These are phyloP conservation scores for Gastracanthus pulcherrimus DNA, from an alignment of 2,888 invertebrate species.

Conservation along the genomic window DNA sequence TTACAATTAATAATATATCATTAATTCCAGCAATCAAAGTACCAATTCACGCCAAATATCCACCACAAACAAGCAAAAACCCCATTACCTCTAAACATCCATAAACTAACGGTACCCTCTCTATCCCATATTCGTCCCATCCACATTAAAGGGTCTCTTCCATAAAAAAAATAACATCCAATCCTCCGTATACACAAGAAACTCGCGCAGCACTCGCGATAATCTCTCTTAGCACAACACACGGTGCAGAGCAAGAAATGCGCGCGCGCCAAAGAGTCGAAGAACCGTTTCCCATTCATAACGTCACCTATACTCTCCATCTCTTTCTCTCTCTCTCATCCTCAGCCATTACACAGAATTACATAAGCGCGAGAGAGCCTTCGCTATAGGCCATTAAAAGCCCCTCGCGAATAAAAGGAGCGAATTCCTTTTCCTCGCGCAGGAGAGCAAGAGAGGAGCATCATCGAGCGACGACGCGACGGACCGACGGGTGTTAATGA, in stretches of 20 bases:
- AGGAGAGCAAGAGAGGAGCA: not conserved
- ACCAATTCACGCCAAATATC: too few relatives aligned
- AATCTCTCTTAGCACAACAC: not conserved
- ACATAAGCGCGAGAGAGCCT: slow-evolving; percentile 25
- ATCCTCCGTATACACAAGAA: too few relatives aligned
- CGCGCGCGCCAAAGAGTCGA: not conserved
- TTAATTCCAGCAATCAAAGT: too few relatives aligned
- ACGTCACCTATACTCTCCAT: slow-evolving; percentile 38
- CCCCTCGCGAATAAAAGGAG: slow-evolving; percentile 37
- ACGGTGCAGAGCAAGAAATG: too few relatives aligned
- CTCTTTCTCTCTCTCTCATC: too few relatives aligned
- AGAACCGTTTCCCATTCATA: slow-evolving; percentile 55
- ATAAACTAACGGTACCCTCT: too few relatives aligned
- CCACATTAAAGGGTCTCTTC: too few relatives aligned
- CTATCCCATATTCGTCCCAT: too few relatives aligned
- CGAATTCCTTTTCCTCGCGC: slow-evolving; percentile 2
- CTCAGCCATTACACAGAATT: slow-evolving; percentile 44
- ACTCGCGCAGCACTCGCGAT: slow-evolving; percentile 17
- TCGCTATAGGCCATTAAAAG: slow-evolving; percentile 34
- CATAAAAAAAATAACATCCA: too few relatives aligned
- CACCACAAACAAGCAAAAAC: too few relatives aligned
- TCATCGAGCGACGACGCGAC: not conserved
- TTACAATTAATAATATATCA: too few relatives aligned
- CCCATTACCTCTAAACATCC: too few relatives aligned
- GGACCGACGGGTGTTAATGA: slow-evolving; percentile 44